Conservation (phyloP, 2,888 invertebrate species). For the Lycaena phlaeas region DNA sequence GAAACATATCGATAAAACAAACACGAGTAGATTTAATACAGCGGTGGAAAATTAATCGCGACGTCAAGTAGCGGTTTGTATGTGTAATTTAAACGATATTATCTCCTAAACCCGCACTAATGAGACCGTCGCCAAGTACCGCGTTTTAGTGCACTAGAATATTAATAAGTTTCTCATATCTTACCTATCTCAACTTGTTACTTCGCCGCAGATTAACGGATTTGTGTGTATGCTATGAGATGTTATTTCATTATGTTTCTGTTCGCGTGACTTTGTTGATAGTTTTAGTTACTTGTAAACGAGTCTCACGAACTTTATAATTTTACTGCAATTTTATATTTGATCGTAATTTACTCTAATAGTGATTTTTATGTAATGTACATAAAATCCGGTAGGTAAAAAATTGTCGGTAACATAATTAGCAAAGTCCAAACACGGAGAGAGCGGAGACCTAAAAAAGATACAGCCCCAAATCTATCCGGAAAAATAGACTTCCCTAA, state of each 20-base stretch:
- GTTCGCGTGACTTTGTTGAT: too few relatives aligned
- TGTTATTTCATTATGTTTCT: too few relatives aligned
- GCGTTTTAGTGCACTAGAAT: neutral
- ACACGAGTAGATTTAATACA: constrained; percentile 19
- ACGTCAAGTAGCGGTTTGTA: constrained; percentile 15
- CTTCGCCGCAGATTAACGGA: too few relatives aligned
- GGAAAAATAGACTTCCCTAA: neutral
- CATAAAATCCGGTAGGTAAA: too few relatives aligned
- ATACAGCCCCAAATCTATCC: neutral
- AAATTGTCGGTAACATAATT: neutral
- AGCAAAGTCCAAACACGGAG: neutral
- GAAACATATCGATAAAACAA: neutral
- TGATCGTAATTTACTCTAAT: too few relatives aligned
- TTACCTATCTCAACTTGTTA: too few relatives aligned
- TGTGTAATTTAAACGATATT: constrained; percentile 18
- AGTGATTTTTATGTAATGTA: too few relatives aligned
- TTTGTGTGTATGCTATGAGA: too few relatives aligned
- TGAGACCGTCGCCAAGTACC: neutral
- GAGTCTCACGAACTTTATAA: too few relatives aligned
- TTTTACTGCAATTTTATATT: too few relatives aligned
- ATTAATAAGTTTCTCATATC: too few relatives aligned
- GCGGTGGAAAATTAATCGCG: constrained; percentile 20
- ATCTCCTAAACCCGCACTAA: constrained; percentile 9
- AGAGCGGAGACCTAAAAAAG: neutral
- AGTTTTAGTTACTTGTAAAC: too few relatives aligned